Base-by-base conservation (phyloP, 2,888 invertebrate species). In the Osmoderma eremita region DNA sequence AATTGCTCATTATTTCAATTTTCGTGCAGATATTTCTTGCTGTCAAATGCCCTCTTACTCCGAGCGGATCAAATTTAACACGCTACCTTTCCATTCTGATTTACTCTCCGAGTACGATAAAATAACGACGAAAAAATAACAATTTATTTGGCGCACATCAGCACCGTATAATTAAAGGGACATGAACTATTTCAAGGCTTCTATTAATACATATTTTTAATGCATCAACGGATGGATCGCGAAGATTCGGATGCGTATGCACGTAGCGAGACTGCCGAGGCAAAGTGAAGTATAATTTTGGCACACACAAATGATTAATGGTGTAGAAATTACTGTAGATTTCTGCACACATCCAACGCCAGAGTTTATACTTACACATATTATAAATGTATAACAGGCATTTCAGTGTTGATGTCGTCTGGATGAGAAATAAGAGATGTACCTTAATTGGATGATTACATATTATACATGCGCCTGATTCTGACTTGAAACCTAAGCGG, bases 171-270 rank as follows among this genome's bases (percentile, higher is more conserved):
- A 61, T 61, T 61, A 61, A 61, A 45, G 45, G 42, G 45, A 42
- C 45, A 61, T 45, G 58, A 61, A 61, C 58, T 61, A 61, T 61
- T 61, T 61, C 58, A 61, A 61, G 58, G 42, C 45, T 61, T 24
- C 58, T 30, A 48, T 61, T 61, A 48, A 61, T 61, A n/a, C n/a
- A n/a, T n/a, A 45, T 61, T 61, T 61, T 61, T 61, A 48, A 30
- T 45, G 45, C 30, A 61, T 61, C 45, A 45, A 61, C 45, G 45
- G 22, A 45, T 45, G 30, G 24, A 17, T 41, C 45, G 10, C 13
- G 30, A 30, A 61, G 45, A 24, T 61, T 20, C 42, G 45, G 48
- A 15, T 30, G 10, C 30, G 1, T 30, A 30, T 5, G 30, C 45
- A 30, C 45, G 22, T 20, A 39, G 12, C 22, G 39, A 41, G 22